Evolutionary conservation across 2,888 invertebrate species (phyloP), one percentile per base, ranked within the genome.

Genomic region (Leucophora obtusa): DNA sequence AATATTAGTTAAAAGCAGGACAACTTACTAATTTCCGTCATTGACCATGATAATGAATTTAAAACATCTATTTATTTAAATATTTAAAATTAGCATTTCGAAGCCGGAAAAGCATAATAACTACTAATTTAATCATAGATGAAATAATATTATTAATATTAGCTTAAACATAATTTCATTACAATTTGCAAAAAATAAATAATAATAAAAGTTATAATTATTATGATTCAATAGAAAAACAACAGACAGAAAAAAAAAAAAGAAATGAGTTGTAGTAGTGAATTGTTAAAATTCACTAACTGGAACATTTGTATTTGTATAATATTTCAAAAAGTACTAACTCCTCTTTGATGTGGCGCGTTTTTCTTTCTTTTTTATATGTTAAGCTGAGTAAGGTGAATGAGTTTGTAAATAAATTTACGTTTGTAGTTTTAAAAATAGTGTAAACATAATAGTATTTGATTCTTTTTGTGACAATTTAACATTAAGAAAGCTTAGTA

Each of bases 201-300:
- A 33, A 50, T 35, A 14, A 33, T 14, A 65, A 7, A 65, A 33
- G 11, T 10, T 54, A 38, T 66, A 66, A 66, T 66, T 66, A 54
- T 18, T 80, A 80, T 65, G 63, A 72, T 75, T 63, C 58, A 76
- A 80, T 72, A 69, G 17, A 56, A 28, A 71, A 68, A 21, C 1
- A 28, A 7, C 28, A 28, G 5, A 24, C 2, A 65, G 33, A 72
- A 58, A 56, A 35, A 73, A 35, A 35, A 60, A 59, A 69, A 54
- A 28, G 11, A 11, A 9, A 58, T 54, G 59, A 73, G 28, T 43
- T 66, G 75, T 28, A 43, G 43, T 28, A 58, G 50, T 66, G 73
- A 70, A 81, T 77, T 81, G 81, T 81, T 77, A 62, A 81, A 74
- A 69, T 74, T 74, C 81, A 81, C 59, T 70, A 81, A 81, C 73